These are phyloP conservation scores for Pterocles gutturalis DNA, from an alignment of 2,113 vertebrate genomes.

Conservation along the genomic window DNA sequence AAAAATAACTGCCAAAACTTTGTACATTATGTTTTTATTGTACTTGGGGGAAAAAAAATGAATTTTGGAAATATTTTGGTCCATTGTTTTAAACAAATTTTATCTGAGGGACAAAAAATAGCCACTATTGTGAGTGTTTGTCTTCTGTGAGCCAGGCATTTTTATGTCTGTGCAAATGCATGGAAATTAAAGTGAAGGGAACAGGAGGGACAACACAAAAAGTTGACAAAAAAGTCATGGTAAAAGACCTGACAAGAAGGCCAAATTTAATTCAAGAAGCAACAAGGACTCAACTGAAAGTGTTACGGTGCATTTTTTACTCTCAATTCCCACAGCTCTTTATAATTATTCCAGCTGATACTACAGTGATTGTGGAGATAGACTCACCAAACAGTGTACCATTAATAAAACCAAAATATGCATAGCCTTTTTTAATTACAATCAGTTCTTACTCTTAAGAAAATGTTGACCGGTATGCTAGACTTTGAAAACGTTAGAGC, in stretches of 20 bases:
- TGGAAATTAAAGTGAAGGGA: not conserved
- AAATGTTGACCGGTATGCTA: not conserved
- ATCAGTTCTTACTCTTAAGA: not conserved
- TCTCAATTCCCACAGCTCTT: not conserved
- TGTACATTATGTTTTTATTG: not conserved
- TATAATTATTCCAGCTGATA: not conserved
- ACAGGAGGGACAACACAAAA: not conserved
- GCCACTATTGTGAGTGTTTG: not conserved
- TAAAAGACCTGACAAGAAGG: not conserved
- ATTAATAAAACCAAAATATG: not conserved
- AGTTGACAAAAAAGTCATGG: not conserved
- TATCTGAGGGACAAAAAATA: not conserved
- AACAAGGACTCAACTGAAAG: not conserved
- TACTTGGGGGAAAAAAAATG: not conserved
- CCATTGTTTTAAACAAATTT: not conserved
- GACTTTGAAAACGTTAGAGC: not conserved
- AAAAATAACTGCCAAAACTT: not conserved
- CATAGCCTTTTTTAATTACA: not conserved
- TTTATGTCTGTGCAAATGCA: not conserved
- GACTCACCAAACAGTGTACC: not conserved
- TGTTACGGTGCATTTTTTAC: not conserved
- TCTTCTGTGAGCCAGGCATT: not conserved
- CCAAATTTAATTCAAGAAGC: not conserved
- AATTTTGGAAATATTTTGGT: not conserved
- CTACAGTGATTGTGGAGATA: not conserved